Evolutionary conservation across 1,140 invertebrate genomes (phyloP).

Genomic region (Drosophila athabasca): DNA sequence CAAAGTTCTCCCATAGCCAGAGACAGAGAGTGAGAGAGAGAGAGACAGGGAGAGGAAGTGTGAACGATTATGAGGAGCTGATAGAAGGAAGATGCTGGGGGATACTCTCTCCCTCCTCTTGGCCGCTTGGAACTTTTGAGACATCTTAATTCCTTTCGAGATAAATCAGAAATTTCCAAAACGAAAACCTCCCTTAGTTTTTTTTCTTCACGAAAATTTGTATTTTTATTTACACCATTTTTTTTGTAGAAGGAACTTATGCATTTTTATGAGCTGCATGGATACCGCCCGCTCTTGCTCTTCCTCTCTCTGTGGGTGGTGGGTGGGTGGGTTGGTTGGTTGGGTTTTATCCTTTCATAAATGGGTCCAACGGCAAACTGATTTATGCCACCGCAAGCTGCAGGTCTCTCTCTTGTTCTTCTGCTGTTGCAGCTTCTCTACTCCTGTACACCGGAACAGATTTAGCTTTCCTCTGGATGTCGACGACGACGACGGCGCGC

Average conservation of each 20-base stretch:
- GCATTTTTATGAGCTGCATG: slow-evolving; percentile 68
- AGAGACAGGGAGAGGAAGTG: slow-evolving; percentile 42
- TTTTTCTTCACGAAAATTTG: slow-evolving; percentile 50
- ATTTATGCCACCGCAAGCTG: slow-evolving; percentile 80
- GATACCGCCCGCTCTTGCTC: neutral
- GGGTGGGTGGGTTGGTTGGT: slow-evolving; percentile 36
- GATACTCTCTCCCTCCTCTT: slow-evolving; percentile 10
- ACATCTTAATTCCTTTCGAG: slow-evolving; percentile 78
- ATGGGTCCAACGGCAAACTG: slow-evolving; percentile 73
- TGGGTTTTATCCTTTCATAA: slow-evolving; percentile 77
- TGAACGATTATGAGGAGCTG: slow-evolving; percentile 71
- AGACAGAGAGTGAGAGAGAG: slow-evolving; percentile 1
- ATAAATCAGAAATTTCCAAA: slow-evolving; percentile 66
- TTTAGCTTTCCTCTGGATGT: slow-evolving; percentile 36
- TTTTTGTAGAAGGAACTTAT: slow-evolving; percentile 36
- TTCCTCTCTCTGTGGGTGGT: neutral
- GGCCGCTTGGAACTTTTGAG: slow-evolving; percentile 67
- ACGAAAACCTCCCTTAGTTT: slow-evolving; percentile 14
- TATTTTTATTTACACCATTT: slow-evolving; percentile 71
- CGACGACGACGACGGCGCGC: slow-evolving; percentile 6
- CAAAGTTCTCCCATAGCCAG: slow-evolving; percentile 30
- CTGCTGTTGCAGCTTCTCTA: slow-evolving; percentile 25
- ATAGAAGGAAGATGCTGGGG: slow-evolving; percentile 21
- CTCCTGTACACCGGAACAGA: slow-evolving; percentile 52
- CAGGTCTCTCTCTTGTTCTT: slow-evolving; percentile 34